A percentile compares a stretch with the other conserved stretches of the same genome.
These are phyloP conservation scores for Caenorhabditis sinica DNA, from an alignment of 2,888 invertebrate species.

Conservation along the genomic window DNA sequence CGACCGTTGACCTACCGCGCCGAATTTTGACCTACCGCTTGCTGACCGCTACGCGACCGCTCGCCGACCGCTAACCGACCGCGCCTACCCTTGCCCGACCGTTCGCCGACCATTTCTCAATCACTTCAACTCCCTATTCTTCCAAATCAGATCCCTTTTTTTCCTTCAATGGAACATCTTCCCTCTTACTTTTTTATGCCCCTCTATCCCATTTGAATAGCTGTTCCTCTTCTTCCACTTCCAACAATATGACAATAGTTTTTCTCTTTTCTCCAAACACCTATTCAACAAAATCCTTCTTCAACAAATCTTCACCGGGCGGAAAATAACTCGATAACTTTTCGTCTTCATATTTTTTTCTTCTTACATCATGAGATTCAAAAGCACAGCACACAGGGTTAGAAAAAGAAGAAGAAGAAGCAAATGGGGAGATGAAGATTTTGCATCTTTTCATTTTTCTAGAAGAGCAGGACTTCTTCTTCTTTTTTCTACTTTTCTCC, in stretches of 20 bases:
- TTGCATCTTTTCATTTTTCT: conserved; percentile 33
- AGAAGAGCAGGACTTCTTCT: conserved; percentile 2
- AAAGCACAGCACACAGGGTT: neutral
- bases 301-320: neutral
- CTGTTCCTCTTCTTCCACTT: neutral
- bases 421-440: conserved; percentile 8
- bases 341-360: neutral
- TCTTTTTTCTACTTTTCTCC: neutral
- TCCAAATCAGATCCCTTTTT: too few relatives aligned
- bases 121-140: too few relatives aligned
- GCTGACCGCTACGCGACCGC: too few relatives aligned
- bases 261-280: neutral
- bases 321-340: conserved; percentile 59
- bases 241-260: too few relatives aligned
- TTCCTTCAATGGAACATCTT: too few relatives aligned
- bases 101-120: too few relatives aligned
- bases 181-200: too few relatives aligned
- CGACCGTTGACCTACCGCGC: too few relatives aligned
- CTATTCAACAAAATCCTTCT: neutral
- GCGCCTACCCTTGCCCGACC: too few relatives aligned
- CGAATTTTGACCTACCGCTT: too few relatives aligned
- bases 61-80: too few relatives aligned
- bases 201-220: too few relatives aligned
- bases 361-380: neutral
- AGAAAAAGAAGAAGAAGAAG: neutral